A percentile compares a stretch with the other conserved stretches of the same genome.
Evolutionary conservation across 1,140 invertebrate genomes (phyloP).

Genomic region (Holcopasites calliopsidis): DNA sequence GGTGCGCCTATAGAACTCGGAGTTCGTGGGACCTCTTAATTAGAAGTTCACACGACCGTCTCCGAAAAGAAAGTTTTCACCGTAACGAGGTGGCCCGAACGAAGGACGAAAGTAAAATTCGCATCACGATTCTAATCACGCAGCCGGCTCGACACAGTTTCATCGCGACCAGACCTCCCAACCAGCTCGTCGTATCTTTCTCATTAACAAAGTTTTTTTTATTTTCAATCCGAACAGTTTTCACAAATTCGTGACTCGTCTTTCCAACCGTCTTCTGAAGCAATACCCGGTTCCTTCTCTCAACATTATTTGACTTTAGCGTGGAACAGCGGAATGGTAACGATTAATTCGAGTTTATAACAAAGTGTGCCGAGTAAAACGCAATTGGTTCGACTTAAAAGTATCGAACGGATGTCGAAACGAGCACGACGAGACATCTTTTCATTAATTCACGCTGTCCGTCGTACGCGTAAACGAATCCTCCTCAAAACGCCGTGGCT

Average conservation of each 20-base stretch:
- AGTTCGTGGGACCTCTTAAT: not conserved
- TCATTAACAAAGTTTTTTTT: too few species aligned
- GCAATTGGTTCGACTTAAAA: slow-evolving; percentile 11
- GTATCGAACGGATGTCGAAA: not conserved
- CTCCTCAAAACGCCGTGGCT: too few species aligned
- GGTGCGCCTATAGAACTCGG: too few species aligned
- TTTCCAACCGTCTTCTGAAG: not conserved
- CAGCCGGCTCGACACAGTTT: slow-evolving; percentile 25
- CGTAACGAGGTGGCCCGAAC: slow-evolving; percentile 29
- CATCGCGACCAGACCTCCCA: slow-evolving; percentile 3
- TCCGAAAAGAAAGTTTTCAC: slow-evolving; percentile 52
- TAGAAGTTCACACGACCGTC: slow-evolving; percentile 9
- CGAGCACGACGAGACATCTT: not conserved
- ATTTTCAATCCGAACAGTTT: not conserved
- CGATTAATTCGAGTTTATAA: not conserved
- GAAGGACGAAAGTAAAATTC: slow-evolving; percentile 56
- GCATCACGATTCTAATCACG: slow-evolving; percentile 61
- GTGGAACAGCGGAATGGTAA: not conserved
- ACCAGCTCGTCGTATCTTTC: not conserved
- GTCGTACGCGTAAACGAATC: not conserved
- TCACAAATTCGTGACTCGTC: not conserved
- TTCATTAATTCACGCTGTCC: not conserved
- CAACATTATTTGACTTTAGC: too few species aligned
- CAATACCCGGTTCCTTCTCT: not conserved
- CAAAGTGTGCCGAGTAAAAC: slow-evolving; percentile 34